Conservation (phyloP, 2,113 vertebrate species). For the Pithys albifrons region DNA sequence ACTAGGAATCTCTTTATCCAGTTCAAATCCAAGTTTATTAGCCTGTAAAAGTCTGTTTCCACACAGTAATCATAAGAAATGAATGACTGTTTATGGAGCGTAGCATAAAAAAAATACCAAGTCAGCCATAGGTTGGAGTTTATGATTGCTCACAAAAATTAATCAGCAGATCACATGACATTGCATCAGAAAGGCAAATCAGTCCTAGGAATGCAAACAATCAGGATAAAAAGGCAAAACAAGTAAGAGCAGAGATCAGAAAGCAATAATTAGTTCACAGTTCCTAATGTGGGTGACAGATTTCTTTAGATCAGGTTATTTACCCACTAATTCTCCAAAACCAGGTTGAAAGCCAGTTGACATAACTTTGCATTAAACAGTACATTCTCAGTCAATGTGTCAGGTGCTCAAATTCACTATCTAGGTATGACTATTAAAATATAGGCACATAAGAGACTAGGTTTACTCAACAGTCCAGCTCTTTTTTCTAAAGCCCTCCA, state of each 20-base stretch:
- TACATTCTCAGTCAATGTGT: background rate
- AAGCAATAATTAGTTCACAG: constrained; percentile 50
- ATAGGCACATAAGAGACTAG: background rate
- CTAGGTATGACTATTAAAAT: background rate
- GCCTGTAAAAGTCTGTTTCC: constrained; percentile 52
- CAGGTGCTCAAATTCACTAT: background rate
- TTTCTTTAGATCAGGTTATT: constrained; percentile 40
- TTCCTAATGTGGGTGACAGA: constrained; percentile 21
- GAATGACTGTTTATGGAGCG: constrained; percentile 48
- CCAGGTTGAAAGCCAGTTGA: background rate
- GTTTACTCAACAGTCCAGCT: background rate
- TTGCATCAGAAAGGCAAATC: constrained; percentile 70
- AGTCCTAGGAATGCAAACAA: constrained; percentile 60
- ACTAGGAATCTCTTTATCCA: constrained; percentile 18
- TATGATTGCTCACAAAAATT: constrained; percentile 67
- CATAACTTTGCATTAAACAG: background rate
- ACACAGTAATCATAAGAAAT: constrained; percentile 62
- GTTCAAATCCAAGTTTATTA: constrained; percentile 70
- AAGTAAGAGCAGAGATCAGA: constrained; percentile 51
- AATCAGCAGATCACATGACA: constrained; percentile 61
- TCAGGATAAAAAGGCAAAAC: constrained; percentile 57
- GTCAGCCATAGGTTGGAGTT: constrained; percentile 35
- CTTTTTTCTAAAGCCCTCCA: background rate
- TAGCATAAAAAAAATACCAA: constrained; percentile 37
- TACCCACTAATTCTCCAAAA: constrained; percentile 4